Conservation (phyloP, 2,113 vertebrate species). For the Thalassarche chlororhynchos region DNA sequence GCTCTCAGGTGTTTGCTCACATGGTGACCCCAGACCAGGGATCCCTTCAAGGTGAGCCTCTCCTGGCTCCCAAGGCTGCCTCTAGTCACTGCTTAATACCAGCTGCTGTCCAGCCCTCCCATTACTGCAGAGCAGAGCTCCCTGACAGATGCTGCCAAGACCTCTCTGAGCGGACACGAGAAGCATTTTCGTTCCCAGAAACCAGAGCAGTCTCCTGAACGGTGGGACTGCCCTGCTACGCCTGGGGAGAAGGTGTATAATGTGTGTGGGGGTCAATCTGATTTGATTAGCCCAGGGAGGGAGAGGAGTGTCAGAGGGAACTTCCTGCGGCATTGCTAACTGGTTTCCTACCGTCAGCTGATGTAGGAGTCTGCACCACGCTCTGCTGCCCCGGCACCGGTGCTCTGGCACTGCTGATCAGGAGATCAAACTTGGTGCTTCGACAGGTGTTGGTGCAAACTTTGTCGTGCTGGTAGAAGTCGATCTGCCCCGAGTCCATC, state of each 20-base stretch:
- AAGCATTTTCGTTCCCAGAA: not conserved
- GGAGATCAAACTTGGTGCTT: slow-evolving; percentile 94
- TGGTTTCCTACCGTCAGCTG: slow-evolving; percentile 84
- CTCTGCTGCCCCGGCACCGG: slow-evolving; percentile 85
- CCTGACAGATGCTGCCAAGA: not conserved
- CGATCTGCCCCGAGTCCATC: slow-evolving; percentile 96
- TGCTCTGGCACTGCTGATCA: slow-evolving; percentile 87
- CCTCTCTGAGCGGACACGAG: rapidly evolving
- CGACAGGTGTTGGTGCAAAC: slow-evolving; percentile 96
- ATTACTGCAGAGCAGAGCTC: not conserved
- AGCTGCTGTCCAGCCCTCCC: not conserved
- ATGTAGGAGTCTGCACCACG: slow-evolving; percentile 80
- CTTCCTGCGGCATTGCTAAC: not conserved
- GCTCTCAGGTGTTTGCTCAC: not conserved
- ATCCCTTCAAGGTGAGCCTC: not conserved
- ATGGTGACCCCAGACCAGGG: not conserved
- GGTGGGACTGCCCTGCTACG: rapidly evolving
- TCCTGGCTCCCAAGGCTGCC: not conserved
- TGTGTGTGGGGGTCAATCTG: too few species aligned
- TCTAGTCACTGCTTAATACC: not conserved
- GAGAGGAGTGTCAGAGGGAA: not conserved
- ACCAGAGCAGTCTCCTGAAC: not conserved
- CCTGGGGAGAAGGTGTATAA: not conserved
- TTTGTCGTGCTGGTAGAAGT: slow-evolving; percentile 94
- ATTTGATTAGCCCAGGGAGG: not conserved